Evolutionary conservation across 2,797 vertebrate species (phyloP).

Genomic region (Rousettus madagascariensis): DNA sequence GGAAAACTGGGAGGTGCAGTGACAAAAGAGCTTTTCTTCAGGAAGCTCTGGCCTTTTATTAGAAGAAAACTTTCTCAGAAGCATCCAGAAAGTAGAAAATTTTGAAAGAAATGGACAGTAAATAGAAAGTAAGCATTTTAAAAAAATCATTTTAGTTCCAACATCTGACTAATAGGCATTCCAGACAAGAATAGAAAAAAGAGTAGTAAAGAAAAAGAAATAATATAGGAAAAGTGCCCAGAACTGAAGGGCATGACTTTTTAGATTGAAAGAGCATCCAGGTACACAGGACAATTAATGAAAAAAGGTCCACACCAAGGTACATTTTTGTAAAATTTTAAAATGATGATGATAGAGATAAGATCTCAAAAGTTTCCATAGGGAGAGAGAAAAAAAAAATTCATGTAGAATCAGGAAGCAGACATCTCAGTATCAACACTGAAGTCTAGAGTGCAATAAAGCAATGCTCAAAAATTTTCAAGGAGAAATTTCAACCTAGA

Average conservation of each 20-base stretch:
- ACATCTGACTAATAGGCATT: background rate
- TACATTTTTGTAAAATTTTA: background rate
- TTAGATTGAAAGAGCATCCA: conserved; percentile 23
- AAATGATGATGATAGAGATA: background rate
- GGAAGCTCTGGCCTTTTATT: background rate
- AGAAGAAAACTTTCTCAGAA: conserved; percentile 36
- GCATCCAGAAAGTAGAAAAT: background rate
- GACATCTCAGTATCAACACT: background rate
- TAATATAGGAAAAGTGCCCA: background rate
- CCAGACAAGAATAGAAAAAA: background rate
- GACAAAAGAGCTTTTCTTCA: conserved; percentile 9
- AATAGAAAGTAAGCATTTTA: conserved; percentile 3
- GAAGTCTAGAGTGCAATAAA: background rate
- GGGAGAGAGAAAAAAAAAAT: background rate
- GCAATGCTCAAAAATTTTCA: background rate
- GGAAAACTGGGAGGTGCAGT: background rate
- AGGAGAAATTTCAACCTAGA: conserved; percentile 17
- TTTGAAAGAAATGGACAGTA: conserved; percentile 8
- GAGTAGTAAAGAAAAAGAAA: conserved; percentile 24
- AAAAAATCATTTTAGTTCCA: background rate
- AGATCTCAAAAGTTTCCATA: background rate
- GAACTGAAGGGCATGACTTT: conserved; percentile 20
- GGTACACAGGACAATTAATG: background rate
- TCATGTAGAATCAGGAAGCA: background rate
- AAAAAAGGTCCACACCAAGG: background rate